Evolutionary conservation across 2,888 invertebrate genomes (phyloP).

Genomic region (Euplexia lucipara): DNA sequence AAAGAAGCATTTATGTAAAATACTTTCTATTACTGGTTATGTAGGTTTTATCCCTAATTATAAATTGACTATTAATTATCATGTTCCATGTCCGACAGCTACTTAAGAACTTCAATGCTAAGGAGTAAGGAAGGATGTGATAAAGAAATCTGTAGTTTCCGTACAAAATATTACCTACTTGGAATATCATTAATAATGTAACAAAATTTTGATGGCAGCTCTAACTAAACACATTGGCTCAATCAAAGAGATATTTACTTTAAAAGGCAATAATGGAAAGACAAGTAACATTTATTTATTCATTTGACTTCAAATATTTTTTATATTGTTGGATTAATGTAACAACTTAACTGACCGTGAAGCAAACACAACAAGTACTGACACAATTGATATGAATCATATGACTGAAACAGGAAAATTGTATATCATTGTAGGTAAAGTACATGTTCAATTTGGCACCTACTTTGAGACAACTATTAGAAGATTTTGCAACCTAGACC

Average conservation of each 20-base stretch:
- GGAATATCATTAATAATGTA: no score
- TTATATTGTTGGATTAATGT: not conserved
- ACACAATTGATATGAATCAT: not conserved
- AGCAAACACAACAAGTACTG: not conserved
- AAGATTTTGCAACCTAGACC: not conserved
- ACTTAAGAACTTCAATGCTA: not conserved
- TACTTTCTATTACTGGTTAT: not conserved
- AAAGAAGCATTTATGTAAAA: slow-evolving; percentile 29
- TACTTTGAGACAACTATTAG: not conserved
- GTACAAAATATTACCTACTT: no score
- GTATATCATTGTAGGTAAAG: no score
- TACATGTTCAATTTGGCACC: not conserved
- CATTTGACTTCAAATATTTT: not conserved
- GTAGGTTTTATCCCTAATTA: not conserved
- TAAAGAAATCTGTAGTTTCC: slow-evolving; percentile 16
- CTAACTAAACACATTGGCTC: slow-evolving; percentile 8
- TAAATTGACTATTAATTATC: not conserved
- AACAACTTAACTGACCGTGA: not conserved
- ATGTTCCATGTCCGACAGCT: not conserved
- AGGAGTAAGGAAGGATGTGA: not conserved
- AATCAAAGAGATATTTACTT: slow-evolving; percentile 2
- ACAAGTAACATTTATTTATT: not conserved
- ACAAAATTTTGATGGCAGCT: no score
- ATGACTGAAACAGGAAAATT: slow-evolving; percentile 1
- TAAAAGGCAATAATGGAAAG: not conserved